A percentile compares a stretch with the other conserved stretches of the same genome.
These are phyloP conservation scores for Anthophora plumipes DNA, from an alignment of 2,888 invertebrate species.

Conservation along the genomic window DNA sequence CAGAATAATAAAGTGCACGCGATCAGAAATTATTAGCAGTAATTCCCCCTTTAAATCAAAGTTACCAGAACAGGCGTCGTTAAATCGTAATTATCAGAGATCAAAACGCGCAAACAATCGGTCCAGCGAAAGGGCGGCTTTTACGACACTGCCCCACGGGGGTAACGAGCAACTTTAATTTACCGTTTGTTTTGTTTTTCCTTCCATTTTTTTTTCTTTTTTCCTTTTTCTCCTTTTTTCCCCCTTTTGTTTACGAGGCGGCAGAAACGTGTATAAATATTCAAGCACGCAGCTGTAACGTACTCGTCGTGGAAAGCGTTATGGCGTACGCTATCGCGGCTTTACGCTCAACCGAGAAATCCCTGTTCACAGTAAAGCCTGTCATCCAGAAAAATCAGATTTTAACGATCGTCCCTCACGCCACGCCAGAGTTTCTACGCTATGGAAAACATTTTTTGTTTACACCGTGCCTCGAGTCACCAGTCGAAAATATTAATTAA, in stretches of 20 bases:
- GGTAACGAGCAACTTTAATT: constrained; percentile 66
- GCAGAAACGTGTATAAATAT: constrained; percentile 39
- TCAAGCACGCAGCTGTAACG: constrained; percentile 45
- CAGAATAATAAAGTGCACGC: background rate
- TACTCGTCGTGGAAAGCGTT: constrained; percentile 30
- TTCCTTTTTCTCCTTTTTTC: background rate
- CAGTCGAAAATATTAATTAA: constrained; percentile 45
- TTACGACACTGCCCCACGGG: constrained; percentile 20
- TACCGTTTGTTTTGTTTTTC: constrained; percentile 37
- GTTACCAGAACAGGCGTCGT: background rate
- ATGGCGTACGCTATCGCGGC: constrained; percentile 29
- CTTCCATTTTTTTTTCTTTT: no score
- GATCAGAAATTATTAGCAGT: background rate
- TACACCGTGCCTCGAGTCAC: background rate
- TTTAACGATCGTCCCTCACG: constrained; percentile 50
- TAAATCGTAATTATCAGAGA: constrained; percentile 13
- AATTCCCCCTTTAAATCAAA: background rate
- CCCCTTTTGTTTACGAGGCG: constrained; percentile 1
- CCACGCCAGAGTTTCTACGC: background rate
- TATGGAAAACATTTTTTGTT: constrained; percentile 37
- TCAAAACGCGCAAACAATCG: constrained; percentile 27
- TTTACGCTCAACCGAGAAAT: constrained; percentile 51
- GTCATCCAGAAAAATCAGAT: constrained; percentile 57
- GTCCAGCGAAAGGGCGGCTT: background rate
- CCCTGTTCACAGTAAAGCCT: constrained; percentile 53